Evolutionary conservation across 1,140 invertebrate genomes (phyloP).

Genomic region (Nilaparvata lugens): DNA sequence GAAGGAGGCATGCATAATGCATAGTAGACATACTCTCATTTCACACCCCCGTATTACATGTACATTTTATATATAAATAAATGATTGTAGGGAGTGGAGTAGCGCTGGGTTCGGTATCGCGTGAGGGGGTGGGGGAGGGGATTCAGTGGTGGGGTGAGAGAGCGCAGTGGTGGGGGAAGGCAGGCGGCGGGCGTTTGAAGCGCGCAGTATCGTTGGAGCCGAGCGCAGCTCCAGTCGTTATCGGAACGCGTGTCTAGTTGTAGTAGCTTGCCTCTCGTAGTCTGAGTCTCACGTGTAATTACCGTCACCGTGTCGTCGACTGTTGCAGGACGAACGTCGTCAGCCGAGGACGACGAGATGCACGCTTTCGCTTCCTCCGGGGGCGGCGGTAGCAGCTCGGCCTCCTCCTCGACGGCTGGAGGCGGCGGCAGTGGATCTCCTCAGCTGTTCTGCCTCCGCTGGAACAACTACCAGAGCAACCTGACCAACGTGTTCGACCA

Average conservation of each 20-base stretch:
- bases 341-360: not conserved
- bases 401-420: constrained; percentile 4
- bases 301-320: no score
- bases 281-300: not conserved
- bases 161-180: not conserved
- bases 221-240: not conserved
- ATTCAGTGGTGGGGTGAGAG: not conserved
- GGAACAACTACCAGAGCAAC: constrained; percentile 92
- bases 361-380: not conserved
- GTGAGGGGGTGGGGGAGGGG: constrained; percentile 12
- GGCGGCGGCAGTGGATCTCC: constrained; percentile 33
- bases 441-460: constrained; percentile 76
- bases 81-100: constrained; percentile 9
- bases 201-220: not conserved
- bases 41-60: constrained; percentile 29
- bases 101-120: constrained; percentile 5
- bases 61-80: constrained; percentile 30
- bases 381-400: constrained; percentile 12
- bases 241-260: not conserved
- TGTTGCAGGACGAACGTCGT: not conserved
- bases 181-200: not conserved
- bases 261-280: not conserved
- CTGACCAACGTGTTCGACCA: constrained; percentile 86
- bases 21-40: constrained; percentile 27
- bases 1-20: constrained; percentile 22